Base-by-base conservation (phyloP, 2,113 vertebrate genomes). In the Saccopteryx leptura region DNA sequence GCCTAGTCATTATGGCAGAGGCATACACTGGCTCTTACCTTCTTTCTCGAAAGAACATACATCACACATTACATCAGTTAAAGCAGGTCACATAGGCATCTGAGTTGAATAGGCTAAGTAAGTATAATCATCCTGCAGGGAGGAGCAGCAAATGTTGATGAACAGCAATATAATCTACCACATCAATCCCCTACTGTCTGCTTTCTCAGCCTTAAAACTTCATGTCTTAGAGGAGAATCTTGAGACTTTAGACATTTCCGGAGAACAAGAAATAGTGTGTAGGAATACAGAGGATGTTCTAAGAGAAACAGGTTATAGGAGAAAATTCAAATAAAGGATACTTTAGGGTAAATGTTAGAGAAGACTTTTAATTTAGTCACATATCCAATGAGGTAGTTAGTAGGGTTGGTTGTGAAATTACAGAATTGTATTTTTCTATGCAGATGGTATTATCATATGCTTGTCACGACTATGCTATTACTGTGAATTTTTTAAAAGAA, bases 391-490 rank as follows among this genome's bases (percentile, higher is more conserved):
- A 31, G 28, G 60, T 48, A 68, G 72, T 58, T 94, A 58, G 24
- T 87, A 68, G 54, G 56, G 87, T 93, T 91, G 61, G 50, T 72
- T 93, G 82, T 90, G 33, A 87, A 96, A 94, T 96, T 83, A 95
- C 21, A 63, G 79, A 80, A 96, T 96, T 97, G 96, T 96, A 96
- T 96, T 97, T 97, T 96, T 96, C 93, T 93, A 58, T 82, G 89
- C 72, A 97, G 93, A 95, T 96, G 82, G 94, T 93, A 75, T 93
- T 96, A 96, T 95, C 94, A 91, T 83, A 96, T 93, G 93, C 95
- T 97, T 97, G 96, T 97, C 97, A 97, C 93, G 92, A 97, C 93
- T 93, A 94, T 69, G 89, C 93, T 94, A 96, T 97, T 97, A 97
- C 61, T 84, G 81, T 90, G 90, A 93, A 79, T 39, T 96, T 97